Evolutionary conservation across 1,140 invertebrate genomes (phyloP), one percentile per base, ranked within the genome.

Genomic region (Drosophila asahinai): DNA sequence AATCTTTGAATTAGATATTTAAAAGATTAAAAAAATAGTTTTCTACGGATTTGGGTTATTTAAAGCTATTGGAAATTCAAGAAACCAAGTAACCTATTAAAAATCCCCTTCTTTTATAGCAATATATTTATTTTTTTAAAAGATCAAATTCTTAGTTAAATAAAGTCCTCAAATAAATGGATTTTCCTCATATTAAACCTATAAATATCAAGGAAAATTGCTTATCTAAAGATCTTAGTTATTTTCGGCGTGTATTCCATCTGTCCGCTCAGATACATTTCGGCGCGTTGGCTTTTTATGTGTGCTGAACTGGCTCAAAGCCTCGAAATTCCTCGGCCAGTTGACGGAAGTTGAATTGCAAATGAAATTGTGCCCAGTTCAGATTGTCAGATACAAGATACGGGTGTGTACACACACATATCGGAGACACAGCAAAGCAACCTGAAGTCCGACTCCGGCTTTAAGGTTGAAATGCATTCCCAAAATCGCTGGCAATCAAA

Each of bases 281-380:
- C 54, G 54, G 36, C 54, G 54, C 36, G 63, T 61, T 72, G 15
- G 38, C 25, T 33, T 61, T 63, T 55, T 70, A 40, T 58, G 64
- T 71, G 51, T 48, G 58, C 57, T 79, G 70, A 81, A 81, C 77
- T 83, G 43, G 72, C 81, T 73, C 68, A 78, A 48, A 67, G 72
- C 63, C 82, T 73, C 66, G 52, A 86, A 87, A 87, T 87, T 83
- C 84, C 80, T 73, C 77, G 60, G 51, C 68, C 17, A 60, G 81
- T 89, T 89, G 84, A 89, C 86, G 84, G 84, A 89, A 89, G 84
- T 90, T 81, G 81, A 89, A 90, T 87, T 89, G 86, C 84, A 89
- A 87, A 81, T 90, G 77, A 73, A 81, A 89, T 80, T 84, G 77
- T 67, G 27, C 52, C 65, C 71, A 68, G 71, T 49, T 70, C 68